phyloP scores from a whole-genome alignment of 2,113 vertebrate genomes.

The Picathartes gymnocephalus region DNA sequence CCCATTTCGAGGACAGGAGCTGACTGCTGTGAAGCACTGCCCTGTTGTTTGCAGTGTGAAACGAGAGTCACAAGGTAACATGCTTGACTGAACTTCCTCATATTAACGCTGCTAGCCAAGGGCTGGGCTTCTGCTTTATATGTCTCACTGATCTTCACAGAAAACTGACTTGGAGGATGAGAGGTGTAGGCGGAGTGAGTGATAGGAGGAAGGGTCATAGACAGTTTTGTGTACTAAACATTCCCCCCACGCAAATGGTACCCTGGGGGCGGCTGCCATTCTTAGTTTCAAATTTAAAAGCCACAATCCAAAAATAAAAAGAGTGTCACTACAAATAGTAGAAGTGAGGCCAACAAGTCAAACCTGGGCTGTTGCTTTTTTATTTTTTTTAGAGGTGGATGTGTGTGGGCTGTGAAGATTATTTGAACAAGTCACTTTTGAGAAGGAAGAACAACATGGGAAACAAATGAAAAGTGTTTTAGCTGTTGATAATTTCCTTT shows the following conservation, averaged over 20 bases:
- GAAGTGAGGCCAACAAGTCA: neutral
- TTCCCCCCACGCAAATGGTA: constrained; percentile 6
- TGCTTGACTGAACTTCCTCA: constrained; percentile 15
- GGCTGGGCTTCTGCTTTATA: neutral
- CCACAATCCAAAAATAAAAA: constrained; percentile 40
- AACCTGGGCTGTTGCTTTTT: neutral
- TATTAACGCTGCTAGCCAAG: neutral
- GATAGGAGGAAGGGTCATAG: neutral
- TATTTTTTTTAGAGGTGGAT: neutral
- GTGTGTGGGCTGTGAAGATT: constrained; percentile 2
- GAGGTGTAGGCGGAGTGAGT: neutral
- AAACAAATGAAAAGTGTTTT: constrained; percentile 18
- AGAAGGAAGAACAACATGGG: neutral
- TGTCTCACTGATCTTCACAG: neutral
- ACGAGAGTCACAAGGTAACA: neutral
- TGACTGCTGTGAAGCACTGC: neutral
- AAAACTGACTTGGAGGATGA: neutral
- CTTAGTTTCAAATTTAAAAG: neutral
- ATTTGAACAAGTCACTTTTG: constrained; percentile 6
- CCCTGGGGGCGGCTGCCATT: constrained; percentile 12
- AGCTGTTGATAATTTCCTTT: constrained; percentile 9
- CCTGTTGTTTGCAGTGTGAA: neutral
- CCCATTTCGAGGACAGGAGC: neutral
- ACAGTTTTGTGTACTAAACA: constrained; percentile 56
- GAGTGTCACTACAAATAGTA: neutral